Conservation (phyloP, 2,888 invertebrate species). For the Xestia xanthographa region DNA sequence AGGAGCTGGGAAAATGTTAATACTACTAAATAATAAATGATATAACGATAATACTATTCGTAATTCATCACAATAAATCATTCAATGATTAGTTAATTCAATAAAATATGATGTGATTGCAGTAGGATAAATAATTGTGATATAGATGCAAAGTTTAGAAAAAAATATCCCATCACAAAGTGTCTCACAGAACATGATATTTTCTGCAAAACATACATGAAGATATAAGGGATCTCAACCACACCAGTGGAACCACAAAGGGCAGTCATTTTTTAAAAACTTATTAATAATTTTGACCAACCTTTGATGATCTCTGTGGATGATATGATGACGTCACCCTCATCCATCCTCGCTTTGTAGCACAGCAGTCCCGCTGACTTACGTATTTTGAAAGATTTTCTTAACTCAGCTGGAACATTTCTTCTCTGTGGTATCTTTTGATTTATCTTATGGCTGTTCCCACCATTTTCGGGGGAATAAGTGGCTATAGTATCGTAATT, state of each 20-base stretch:
- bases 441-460: slow-evolving; percentile 8
- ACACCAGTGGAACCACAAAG: background rate
- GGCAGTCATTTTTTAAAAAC: background rate
- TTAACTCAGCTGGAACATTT: slow-evolving; percentile 54
- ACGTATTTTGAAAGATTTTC: slow-evolving; percentile 81
- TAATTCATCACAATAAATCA: background rate
- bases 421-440: slow-evolving; percentile 27
- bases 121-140: background rate
- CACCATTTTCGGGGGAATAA: slow-evolving; percentile 27
- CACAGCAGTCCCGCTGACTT: slow-evolving; percentile 83
- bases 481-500: background rate
- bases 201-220: background rate
- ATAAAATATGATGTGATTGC: background rate
- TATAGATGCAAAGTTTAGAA: background rate
- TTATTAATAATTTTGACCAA: slow-evolving; percentile 72
- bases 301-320: slow-evolving; percentile 93
- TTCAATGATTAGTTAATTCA: background rate
- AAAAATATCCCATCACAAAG: too few species aligned
- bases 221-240: background rate
- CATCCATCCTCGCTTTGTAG: slow-evolving; percentile 88
- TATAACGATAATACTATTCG: background rate
- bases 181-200: background rate
- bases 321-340: slow-evolving; percentile 91
- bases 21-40: too few species aligned
- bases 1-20: background rate